phyloP scores from a whole-genome alignment of 2,797 vertebrate genomes.

The Trichosurus vulpecula region DNA sequence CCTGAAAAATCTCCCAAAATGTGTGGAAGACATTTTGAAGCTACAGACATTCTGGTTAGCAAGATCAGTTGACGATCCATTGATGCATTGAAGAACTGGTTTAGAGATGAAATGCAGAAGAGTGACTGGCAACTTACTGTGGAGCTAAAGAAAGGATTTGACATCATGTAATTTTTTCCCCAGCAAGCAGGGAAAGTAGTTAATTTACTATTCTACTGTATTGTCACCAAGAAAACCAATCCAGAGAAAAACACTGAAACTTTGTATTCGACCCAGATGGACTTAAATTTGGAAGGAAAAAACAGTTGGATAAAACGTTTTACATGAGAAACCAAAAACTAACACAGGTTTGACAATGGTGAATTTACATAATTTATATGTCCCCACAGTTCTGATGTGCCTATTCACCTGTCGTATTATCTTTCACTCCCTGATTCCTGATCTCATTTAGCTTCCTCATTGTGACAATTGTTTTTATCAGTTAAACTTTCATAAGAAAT shows the following conservation, averaged over 20 bases:
- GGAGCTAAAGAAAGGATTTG: constrained; percentile 77
- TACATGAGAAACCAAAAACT: constrained; percentile 98
- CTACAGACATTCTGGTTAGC: constrained; percentile 95
- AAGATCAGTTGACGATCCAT: constrained; percentile 96
- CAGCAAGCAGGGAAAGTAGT: too few species aligned
- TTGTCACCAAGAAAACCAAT: constrained; percentile 79
- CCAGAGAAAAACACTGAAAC: constrained; percentile 66
- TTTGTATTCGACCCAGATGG: constrained; percentile 78
- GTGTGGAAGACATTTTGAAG: constrained; percentile 98
- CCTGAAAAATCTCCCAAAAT: constrained; percentile 98
- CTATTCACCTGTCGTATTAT: constrained; percentile 85
- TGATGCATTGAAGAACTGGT: constrained; percentile 96
- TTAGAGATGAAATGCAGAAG: constrained; percentile 95
- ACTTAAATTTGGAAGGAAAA: constrained; percentile 82
- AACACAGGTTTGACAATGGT: constrained; percentile 98
- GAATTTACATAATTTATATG: constrained; percentile 87
- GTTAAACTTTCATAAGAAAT: too few species aligned
- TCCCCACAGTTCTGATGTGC: constrained; percentile 90
- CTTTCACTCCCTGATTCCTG: constrained; percentile 68
- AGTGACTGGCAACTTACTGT: constrained; percentile 96
- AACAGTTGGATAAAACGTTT: constrained; percentile 91
- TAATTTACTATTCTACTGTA: constrained; percentile 26
- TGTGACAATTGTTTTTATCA: too few species aligned
- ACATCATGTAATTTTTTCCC: too few species aligned
- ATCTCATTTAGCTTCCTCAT: too few species aligned